Conservation (phyloP, 1,140 invertebrate species). For the Trypoxylus dichotomus region DNA sequence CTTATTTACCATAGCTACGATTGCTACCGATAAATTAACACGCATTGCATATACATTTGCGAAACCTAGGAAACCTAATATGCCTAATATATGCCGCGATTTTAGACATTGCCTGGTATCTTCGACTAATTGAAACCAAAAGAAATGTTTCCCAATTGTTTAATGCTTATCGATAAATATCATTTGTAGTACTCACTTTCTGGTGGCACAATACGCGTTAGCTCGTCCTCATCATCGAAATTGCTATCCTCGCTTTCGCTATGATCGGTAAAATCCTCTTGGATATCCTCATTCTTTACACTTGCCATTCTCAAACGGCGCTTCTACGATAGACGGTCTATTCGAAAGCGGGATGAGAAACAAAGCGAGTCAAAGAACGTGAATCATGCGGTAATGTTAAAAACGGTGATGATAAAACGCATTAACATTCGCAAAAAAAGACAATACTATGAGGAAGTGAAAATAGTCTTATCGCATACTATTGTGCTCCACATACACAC, state of each 20-base stretch:
- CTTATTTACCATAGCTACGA: conserved; percentile 91
- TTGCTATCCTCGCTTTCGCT: conserved; percentile 44
- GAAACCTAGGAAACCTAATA: conserved; percentile 79
- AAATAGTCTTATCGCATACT: not conserved
- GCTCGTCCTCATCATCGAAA: conserved; percentile 50
- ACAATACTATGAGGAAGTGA: not conserved
- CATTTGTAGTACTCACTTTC: conserved; percentile 41
- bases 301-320: not conserved
- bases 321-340: too few species aligned
- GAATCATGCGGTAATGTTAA: too few species aligned
- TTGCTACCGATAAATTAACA: conserved; percentile 90
- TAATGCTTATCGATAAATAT: conserved; percentile 16
- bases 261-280: conserved; percentile 30
- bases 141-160: conserved; percentile 39
- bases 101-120: conserved; percentile 70
- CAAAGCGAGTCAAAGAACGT: too few species aligned
- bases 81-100: conserved; percentile 73
- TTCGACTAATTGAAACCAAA: conserved; percentile 50
- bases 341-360: too few species aligned
- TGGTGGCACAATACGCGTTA: conserved; percentile 50
- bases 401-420: too few species aligned
- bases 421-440: too few species aligned
- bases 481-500: not conserved
- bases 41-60: conserved; percentile 88
- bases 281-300: conserved; percentile 34